phyloP scores from a whole-genome alignment of 2,797 vertebrate species.

The Urophycis tenuis region DNA sequence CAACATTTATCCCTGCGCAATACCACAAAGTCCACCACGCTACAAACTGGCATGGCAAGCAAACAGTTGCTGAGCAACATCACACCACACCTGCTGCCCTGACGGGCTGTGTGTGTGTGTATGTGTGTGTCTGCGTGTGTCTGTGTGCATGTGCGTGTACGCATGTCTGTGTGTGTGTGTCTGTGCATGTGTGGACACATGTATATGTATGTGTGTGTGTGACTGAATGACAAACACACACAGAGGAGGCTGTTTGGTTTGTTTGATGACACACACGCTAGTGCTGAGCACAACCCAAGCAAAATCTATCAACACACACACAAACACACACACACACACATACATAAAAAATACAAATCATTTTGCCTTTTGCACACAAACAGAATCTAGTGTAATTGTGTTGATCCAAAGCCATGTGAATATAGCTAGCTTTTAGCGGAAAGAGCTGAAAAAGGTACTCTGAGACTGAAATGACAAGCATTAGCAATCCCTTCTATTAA shows the following conservation, averaged over 20 bases:
- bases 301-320: neutral
- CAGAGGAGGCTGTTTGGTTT: conserved; percentile 18
- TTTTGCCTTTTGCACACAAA: neutral
- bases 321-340: neutral
- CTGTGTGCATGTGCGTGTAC: neutral
- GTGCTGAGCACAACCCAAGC: conserved; percentile 6
- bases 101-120: neutral
- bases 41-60: conserved; percentile 33
- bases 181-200: neutral
- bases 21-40: conserved; percentile 19
- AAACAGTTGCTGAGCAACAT: conserved; percentile 33
- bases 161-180: conserved; percentile 10
- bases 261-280: conserved; percentile 15
- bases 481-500: neutral
- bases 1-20: conserved; percentile 2
- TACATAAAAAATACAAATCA: neutral
- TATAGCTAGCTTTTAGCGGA: conserved; percentile 35
- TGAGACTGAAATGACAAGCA: neutral
- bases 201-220: neutral
- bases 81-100: neutral
- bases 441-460: conserved; percentile 19
- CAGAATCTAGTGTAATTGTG: conserved; percentile 10
- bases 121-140: conserved; percentile 1
- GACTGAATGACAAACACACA: conserved; percentile 3
- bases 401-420: conserved; percentile 8